Evolutionary conservation across 2,797 vertebrate species (phyloP), one percentile per base, ranked within the genome.

Genomic region (Coregonus sp.): DNA sequence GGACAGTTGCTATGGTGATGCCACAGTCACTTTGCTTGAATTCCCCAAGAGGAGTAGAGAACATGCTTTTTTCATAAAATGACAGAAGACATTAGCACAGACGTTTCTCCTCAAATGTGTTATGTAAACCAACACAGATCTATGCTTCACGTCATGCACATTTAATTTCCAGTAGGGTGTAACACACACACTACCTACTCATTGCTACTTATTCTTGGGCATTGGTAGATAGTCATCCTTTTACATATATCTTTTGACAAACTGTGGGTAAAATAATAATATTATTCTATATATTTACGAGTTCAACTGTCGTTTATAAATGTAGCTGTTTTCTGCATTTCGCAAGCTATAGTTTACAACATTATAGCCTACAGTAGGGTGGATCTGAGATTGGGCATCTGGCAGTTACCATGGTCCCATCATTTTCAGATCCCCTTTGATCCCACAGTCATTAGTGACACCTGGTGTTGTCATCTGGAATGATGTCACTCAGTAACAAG

Each of bases 381-480:
- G 3, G 31, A 16, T 35, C 6, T 18, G 29, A 4, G 16, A 37
- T 15, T 68, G 31, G 31, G 12, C n/a, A 20, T 1, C n/a, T 20
- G 37, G 52, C 52, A 56, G 52, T 56, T 56, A 18, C 52, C 52
- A 56, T 56, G 15, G 52, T 18, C 52, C 15, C 0, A 5, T 35
- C 37, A 31, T 3, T 14, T 4, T 35, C 65, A 5, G 68, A 70
- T 40, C 68, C 68, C 15, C 20, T n/a, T 18, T 37, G 15, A 5
- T 47, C 37, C 18, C 37, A 70, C 67, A 70, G 68, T 67, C 77
- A 74, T 77, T 79, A 84, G 76, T 86, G 85, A 86, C 86, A 85
- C 85, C 84, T 86, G 81, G 78, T 86, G 86, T 81, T 82, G 37
- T 56, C 59, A 59, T 20, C 37, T 59, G 68, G 73, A 70, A 81